Conservation (phyloP, 2,888 invertebrate genomes). For the Globia sparganii region DNA sequence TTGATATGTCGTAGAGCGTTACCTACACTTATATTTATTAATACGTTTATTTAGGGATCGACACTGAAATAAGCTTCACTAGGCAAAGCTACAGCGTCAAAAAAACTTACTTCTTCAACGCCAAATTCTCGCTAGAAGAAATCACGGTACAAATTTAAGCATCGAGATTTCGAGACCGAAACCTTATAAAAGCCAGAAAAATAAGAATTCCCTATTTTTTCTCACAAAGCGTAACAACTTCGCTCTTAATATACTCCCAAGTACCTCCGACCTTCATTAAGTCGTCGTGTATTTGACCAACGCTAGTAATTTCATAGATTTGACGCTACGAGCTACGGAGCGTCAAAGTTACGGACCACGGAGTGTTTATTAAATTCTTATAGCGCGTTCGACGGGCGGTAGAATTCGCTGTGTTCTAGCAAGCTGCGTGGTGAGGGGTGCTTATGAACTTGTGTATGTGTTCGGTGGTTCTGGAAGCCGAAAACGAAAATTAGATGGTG, state of each 20-base stretch:
- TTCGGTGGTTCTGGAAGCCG: neutral
- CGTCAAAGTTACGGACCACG: slow-evolving; percentile 47
- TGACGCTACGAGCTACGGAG: slow-evolving; percentile 35
- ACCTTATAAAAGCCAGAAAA: neutral
- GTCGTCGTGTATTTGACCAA: slow-evolving; percentile 54
- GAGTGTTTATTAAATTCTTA: slow-evolving; percentile 78
- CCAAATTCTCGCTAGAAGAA: neutral
- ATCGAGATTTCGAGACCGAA: neutral
- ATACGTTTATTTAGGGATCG: too few species aligned
- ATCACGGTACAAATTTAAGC: neutral
- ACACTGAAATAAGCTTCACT: neutral
- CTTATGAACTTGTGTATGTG: neutral
- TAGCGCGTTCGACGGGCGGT: slow-evolving; percentile 50
- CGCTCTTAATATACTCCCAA: slow-evolving; percentile 37
- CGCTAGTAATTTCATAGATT: slow-evolving; percentile 64
- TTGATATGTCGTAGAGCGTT: too few species aligned
- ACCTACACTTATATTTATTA: too few species aligned
- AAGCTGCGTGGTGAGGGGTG: slow-evolving; percentile 9
- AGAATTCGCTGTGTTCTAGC: slow-evolving; percentile 24
- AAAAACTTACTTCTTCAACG: neutral
- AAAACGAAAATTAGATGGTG: neutral
- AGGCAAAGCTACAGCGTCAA: neutral
- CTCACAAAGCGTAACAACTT: slow-evolving; percentile 11
- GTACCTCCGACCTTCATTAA: slow-evolving; percentile 46
- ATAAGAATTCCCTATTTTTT: slow-evolving; percentile 14